Base-by-base conservation (phyloP, 2,113 vertebrate species). In the Mesembrinibis cayennensis region DNA sequence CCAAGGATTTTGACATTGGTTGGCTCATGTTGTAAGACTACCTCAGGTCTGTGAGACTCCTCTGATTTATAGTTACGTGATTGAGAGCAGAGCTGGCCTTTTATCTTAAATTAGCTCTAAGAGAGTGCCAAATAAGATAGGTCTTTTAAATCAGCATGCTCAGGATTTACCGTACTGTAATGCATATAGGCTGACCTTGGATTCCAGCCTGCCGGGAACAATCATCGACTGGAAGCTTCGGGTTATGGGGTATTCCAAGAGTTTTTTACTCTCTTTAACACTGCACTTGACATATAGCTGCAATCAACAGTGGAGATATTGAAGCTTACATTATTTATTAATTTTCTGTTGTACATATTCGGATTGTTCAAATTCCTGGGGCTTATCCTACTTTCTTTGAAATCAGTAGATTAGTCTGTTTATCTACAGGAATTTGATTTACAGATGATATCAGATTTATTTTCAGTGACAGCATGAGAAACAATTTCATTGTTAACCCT, bases 41-140 rank as follows among this genome's bases (percentile, higher is more conserved):
- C 19, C 36, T 67, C 49, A 81, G 53, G 58, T 55, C 30, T 56
- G 34, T 44, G 49, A 62, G 27, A 45, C 40, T 86, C 12, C 25
- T 89, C 36, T 65, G 59, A 77, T 90, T 90, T 92, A 87, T 49
- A 66, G 76, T 63, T 88, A 44, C 9, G 27, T 81, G 70, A 91
- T 2, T 87, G 59, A 96, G 38, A 94, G 34, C 50, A 89, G 69
- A 95, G 13, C 6, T 74, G n/a, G n/a, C 7, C 44, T 96, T 97
- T 93, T 89, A 85, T 93, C 82, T 89, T 86, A 80, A 86, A 92
- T 90, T 70, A 83, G 52, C 50, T 88, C 53, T 55, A 49, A 72
- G 34, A 90, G 38, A 81, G 36, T 92, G 80, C 38, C 76, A 89
- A 93, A 88, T 44, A 62, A 89, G 71, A 82, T n/a, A 94, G 16